A percentile compares a stretch with the other conserved stretches of the same genome.
phyloP scores from a whole-genome alignment of 2,888 invertebrate species.

The Melangyna quadrimaculata region DNA sequence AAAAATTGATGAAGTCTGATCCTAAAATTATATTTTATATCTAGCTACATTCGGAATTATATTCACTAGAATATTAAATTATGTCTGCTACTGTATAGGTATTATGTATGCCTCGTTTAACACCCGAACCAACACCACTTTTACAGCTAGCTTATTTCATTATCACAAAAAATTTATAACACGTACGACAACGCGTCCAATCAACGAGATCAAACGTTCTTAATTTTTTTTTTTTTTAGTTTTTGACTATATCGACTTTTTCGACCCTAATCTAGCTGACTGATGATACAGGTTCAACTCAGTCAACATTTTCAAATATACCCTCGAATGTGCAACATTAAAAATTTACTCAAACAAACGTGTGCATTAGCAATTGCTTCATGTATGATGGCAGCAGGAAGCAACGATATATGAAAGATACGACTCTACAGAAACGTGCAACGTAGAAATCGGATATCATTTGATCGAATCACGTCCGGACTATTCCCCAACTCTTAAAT shows the following conservation, averaged over 20 bases:
- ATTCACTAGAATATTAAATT: neutral
- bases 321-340: slow-evolving; percentile 39
- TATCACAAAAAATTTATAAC: slow-evolving; percentile 38
- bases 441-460: slow-evolving; percentile 72
- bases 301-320: neutral
- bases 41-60: too few relatives aligned
- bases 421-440: slow-evolving; percentile 22
- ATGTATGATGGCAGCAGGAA: neutral
- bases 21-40: too few relatives aligned
- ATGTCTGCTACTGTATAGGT: too few relatives aligned
- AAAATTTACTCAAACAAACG: slow-evolving; percentile 41
- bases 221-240: slow-evolving; percentile 31
- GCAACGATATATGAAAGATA: neutral
- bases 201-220: slow-evolving; percentile 46
- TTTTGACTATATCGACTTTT: slow-evolving; percentile 16
- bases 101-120: neutral
- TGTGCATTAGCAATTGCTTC: slow-evolving; percentile 19
- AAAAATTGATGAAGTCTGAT: too few relatives aligned
- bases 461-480: slow-evolving; percentile 73
- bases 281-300: neutral
- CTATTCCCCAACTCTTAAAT: slow-evolving; percentile 19
- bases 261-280: slow-evolving; percentile 13
- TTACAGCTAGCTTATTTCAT: neutral
- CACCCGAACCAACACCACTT: neutral
- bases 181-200: slow-evolving; percentile 57